phyloP scores from a whole-genome alignment of 2,888 invertebrate genomes.

The Parthenolecanium corni region DNA sequence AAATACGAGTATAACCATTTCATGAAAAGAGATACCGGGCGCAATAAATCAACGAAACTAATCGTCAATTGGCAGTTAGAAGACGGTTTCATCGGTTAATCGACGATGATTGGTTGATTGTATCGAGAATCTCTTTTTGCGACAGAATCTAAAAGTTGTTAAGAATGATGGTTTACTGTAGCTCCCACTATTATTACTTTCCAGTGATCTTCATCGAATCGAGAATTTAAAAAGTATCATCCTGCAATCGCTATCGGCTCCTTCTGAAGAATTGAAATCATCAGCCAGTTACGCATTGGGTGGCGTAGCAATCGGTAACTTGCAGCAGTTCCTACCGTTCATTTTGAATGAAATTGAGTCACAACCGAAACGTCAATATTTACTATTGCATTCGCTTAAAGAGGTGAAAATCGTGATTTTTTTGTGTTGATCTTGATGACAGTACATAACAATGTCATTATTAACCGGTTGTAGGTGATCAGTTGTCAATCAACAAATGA shows the following conservation, averaged over 20 bases:
- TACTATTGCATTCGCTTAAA: slow-evolving; percentile 90
- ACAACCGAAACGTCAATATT: slow-evolving; percentile 88
- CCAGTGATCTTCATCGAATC: slow-evolving; percentile 66
- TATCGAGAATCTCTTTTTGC: no score
- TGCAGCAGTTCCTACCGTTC: slow-evolving; percentile 85
- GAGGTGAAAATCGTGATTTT: slow-evolving; percentile 54
- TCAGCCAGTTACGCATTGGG: slow-evolving; percentile 96
- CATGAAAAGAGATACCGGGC: no score
- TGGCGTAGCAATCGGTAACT: slow-evolving; percentile 89
- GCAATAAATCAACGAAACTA: no score
- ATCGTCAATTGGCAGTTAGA: no score
- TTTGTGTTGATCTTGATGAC: neutral
- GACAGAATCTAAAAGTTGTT: no score
- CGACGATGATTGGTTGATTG: no score
- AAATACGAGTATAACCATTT: no score
- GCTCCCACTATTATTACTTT: slow-evolving; percentile 10
- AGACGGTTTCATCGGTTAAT: no score
- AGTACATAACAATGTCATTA: no score
- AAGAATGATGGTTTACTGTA: no score
- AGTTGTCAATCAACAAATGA: slow-evolving; percentile 66
- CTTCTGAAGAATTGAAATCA: slow-evolving; percentile 92
- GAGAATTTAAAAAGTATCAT: slow-evolving; percentile 63
- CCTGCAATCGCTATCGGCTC: slow-evolving; percentile 75
- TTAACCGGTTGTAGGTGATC: slow-evolving; percentile 61
- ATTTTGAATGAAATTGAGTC: slow-evolving; percentile 86